phyloP scores from a whole-genome alignment of 2,888 invertebrate species.

The Camponotus fellah region DNA sequence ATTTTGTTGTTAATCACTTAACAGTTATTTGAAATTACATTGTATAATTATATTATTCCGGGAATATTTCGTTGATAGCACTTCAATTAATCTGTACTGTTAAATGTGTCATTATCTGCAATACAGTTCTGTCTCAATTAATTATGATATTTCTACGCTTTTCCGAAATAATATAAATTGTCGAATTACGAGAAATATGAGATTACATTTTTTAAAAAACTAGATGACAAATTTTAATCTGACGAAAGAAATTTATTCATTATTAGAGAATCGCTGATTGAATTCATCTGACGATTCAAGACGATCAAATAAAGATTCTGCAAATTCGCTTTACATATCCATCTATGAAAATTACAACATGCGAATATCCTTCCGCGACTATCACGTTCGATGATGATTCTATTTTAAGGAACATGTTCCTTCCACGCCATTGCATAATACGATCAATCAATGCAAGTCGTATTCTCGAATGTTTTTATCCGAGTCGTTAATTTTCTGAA shows the following conservation, averaged over 20 bases:
- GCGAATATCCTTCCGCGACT: constrained; percentile 15
- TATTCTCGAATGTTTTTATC: constrained; percentile 12
- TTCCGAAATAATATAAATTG: neutral
- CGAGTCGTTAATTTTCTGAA: constrained; percentile 35
- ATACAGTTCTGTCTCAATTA: neutral
- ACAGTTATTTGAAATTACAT: constrained; percentile 45
- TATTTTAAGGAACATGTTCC: constrained; percentile 37
- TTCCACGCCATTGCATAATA: constrained; percentile 38
- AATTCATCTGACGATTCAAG: neutral
- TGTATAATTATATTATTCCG: neutral
- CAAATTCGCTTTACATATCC: constrained; percentile 12
- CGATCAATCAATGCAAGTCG: constrained; percentile 46
- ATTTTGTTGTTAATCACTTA: constrained; percentile 55
- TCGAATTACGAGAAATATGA: neutral
- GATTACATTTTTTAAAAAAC: neutral
- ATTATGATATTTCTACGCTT: neutral
- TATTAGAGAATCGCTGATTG: neutral
- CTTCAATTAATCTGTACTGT: neutral
- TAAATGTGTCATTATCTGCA: neutral
- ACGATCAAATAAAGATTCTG: constrained; percentile 4
- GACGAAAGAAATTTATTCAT: neutral
- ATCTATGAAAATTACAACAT: neutral
- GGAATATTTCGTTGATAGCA: constrained; percentile 23
- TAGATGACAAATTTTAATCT: neutral
- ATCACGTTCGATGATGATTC: neutral